Percentiles rank a stretch among this genome's conserved stretches.
phyloP scores from a whole-genome alignment of 2,113 vertebrate genomes.

The Cheirogaleus medius region DNA sequence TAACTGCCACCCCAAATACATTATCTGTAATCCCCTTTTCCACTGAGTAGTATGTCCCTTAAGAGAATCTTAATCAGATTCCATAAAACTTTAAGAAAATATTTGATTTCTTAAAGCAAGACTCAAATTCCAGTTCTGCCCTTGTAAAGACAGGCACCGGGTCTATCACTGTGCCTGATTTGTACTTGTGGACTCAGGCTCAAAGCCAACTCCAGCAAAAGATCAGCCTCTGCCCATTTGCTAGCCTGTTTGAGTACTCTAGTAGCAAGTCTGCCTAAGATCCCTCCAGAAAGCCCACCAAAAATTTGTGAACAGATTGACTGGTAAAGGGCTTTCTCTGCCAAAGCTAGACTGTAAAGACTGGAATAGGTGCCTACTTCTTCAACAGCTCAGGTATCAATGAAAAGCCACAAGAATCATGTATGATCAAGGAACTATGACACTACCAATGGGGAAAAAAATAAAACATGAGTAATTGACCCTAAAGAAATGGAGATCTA shows the following conservation, averaged over 20 bases:
- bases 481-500: background rate
- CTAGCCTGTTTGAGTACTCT: background rate
- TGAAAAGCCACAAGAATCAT: background rate
- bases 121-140: background rate
- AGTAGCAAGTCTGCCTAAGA: background rate
- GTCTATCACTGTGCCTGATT: background rate
- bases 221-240: background rate
- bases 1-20: background rate
- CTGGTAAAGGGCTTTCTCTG: background rate
- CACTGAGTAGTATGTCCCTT: background rate
- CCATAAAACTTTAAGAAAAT: background rate
- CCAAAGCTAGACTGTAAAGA: background rate
- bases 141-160: background rate
- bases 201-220: background rate
- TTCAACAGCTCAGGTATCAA: background rate
- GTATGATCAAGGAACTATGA: background rate
- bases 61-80: background rate
- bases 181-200: background rate
- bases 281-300: background rate
- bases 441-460: background rate
- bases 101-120: background rate
- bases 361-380: background rate
- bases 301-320: too few relatives aligned
- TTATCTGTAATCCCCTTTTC: background rate
- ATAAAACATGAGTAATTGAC: background rate